Conservation (phyloP, 2,888 invertebrate species). For the Drymonia ruficornis region DNA sequence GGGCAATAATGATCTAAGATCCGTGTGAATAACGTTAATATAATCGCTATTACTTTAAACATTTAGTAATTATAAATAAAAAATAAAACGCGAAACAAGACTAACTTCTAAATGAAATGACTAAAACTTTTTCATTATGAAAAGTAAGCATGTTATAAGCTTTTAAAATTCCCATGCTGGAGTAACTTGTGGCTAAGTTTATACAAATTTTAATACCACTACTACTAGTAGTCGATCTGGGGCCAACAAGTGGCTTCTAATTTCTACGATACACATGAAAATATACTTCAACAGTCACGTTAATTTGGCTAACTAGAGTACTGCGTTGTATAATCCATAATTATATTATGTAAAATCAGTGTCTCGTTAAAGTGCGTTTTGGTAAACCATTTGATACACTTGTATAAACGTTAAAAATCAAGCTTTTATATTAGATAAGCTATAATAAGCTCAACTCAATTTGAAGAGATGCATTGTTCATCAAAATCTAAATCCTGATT, state of each 20-base stretch:
- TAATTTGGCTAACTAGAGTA: too few species aligned
- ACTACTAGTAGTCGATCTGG: too few species aligned
- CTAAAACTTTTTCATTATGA: conserved; percentile 26
- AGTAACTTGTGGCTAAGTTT: neutral
- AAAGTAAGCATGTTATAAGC: conserved; percentile 15
- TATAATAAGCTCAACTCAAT: too few species aligned
- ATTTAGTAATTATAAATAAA: neutral
- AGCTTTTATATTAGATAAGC: too few species aligned
- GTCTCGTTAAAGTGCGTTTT: too few species aligned
- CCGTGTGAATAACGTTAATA: neutral
- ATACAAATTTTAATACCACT: neutral
- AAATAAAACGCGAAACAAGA: conserved; percentile 27
- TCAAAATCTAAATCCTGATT: too few species aligned
- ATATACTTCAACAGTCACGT: neutral
- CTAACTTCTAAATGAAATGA: conserved; percentile 34
- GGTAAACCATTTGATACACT: too few species aligned
- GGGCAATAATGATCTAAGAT: neutral
- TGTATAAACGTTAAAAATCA: too few species aligned
- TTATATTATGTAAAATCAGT: too few species aligned
- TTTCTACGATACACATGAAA: neutral
- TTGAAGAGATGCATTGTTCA: too few species aligned
- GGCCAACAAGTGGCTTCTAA: neutral
- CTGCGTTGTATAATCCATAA: too few species aligned
- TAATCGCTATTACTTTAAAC: neutral
- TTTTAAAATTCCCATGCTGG: neutral